These are phyloP conservation scores for Cercopithecus mona DNA, from an alignment of 2,113 vertebrate species.

Conservation along the genomic window DNA sequence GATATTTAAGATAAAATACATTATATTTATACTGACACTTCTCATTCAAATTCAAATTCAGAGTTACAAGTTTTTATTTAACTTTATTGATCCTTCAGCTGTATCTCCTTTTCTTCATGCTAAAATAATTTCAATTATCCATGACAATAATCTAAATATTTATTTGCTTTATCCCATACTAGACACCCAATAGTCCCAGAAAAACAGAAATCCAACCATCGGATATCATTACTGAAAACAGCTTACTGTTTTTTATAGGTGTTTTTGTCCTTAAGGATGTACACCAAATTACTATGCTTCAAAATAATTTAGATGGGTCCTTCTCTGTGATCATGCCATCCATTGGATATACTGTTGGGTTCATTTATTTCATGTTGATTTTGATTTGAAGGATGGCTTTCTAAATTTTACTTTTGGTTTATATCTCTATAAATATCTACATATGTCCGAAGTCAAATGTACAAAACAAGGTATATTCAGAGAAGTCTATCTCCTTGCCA, in stretches of 20 bases:
- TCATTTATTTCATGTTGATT: conserved; percentile 23
- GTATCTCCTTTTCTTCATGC: neutral
- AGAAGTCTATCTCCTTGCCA: neutral
- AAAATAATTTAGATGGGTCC: neutral
- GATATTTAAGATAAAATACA: neutral
- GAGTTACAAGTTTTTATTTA: conserved; percentile 12
- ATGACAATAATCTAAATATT: neutral
- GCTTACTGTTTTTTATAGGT: neutral
- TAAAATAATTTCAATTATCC: neutral
- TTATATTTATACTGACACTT: neutral
- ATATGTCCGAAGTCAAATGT: neutral
- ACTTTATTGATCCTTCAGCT: neutral
- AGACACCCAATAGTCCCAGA: neutral
- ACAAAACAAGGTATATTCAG: neutral
- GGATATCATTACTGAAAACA: neutral
- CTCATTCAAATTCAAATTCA: neutral
- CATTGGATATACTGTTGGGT: neutral
- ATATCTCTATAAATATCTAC: neutral
- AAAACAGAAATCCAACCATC: neutral
- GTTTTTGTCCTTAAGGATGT: neutral
- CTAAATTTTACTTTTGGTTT: neutral
- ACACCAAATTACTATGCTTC: neutral
- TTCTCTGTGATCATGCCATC: neutral
- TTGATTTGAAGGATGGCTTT: conserved; percentile 1
- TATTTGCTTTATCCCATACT: neutral